These are phyloP conservation scores for Mobula hypostoma DNA, from an alignment of 2,113 vertebrate species.

Conservation along the genomic window DNA sequence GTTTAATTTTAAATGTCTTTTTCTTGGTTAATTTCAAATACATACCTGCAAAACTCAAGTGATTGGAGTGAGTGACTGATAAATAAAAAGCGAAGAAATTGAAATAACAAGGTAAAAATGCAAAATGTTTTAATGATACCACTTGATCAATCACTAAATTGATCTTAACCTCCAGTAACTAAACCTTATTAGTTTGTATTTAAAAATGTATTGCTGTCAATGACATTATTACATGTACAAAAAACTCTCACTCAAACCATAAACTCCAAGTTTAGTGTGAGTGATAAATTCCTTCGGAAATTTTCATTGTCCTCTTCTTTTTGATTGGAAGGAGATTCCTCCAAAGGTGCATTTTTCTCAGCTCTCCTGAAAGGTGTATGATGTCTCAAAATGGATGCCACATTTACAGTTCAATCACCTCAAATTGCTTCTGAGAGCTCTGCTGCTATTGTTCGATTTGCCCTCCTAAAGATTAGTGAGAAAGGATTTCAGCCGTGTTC, in stretches of 20 bases:
- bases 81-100: neutral
- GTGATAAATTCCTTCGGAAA: neutral
- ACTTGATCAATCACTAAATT: neutral
- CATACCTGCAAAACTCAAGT: neutral
- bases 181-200: neutral
- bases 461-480: constrained; percentile 13
- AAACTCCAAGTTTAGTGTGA: neutral
- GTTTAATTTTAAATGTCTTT: neutral
- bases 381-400: neutral
- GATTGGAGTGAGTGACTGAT: neutral
- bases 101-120: neutral
- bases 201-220: neutral
- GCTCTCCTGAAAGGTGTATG: neutral
- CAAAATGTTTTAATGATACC: neutral
- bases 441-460: neutral
- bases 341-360: neutral
- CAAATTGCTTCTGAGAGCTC: neutral
- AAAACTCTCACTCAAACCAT: neutral
- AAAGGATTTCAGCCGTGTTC: constrained; percentile 15
- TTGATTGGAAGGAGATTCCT: constrained; percentile 6
- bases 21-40: neutral
- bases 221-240: neutral
- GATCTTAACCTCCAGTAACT: neutral
- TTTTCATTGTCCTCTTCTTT: neutral
- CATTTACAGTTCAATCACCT: constrained; percentile 23